Conservation (phyloP, 2,113 vertebrate genomes). For the Panthera uncia region DNA sequence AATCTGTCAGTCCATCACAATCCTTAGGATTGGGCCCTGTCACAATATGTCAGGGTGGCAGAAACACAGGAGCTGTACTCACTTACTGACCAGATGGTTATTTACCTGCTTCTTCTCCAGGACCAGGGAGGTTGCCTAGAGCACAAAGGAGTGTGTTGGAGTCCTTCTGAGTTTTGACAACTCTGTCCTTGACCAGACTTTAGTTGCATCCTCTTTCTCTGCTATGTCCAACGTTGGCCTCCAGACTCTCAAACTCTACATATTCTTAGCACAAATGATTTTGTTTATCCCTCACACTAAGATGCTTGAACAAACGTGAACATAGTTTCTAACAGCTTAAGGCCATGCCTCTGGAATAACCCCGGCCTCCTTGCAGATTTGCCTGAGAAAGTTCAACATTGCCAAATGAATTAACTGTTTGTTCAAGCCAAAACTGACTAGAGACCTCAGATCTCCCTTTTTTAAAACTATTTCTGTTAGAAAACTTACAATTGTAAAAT, state of each 20-base stretch:
- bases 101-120: neutral
- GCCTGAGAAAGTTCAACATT: neutral
- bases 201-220: neutral
- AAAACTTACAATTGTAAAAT: neutral
- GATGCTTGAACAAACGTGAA: neutral
- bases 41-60: neutral
- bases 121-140: neutral
- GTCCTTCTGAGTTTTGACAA: neutral
- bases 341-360: neutral
- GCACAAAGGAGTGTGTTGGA: neutral
- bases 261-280: neutral
- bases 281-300: neutral
- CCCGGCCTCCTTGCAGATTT: neutral
- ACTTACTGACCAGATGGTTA: neutral
- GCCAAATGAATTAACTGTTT: neutral
- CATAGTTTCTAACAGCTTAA: neutral
- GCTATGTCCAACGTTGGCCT: neutral
- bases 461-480: neutral
- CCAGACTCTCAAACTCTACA: neutral
- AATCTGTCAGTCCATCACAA: neutral
- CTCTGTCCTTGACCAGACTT: neutral
- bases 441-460: neutral
- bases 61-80: neutral
- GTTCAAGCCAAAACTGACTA: neutral
- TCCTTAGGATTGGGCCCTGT: neutral